Evolutionary conservation across 2,113 vertebrate genomes (phyloP), one percentile per base, ranked within the genome.

Genomic region (Thomomys bottae): DNA sequence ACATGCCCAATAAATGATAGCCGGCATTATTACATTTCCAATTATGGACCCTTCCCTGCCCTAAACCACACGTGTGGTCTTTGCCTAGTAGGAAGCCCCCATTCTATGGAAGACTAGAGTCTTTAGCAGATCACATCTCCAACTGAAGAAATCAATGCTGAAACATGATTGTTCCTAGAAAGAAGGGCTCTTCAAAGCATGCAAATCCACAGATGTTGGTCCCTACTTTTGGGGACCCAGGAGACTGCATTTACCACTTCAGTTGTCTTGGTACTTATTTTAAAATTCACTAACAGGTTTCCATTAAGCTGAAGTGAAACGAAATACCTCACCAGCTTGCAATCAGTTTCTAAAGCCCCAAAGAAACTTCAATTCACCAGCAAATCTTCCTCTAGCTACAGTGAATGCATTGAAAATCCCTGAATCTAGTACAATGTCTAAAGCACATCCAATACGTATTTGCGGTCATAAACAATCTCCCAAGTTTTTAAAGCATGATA

Each of bases 231-330:
- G 91, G 49, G 38, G 78, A 49, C 87, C 92, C 92, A 82, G 26
- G 91, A 92, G 93, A 94, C 78, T 80, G 90, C 8, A 0, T 91
- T 92, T 92, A 93, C 70, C 90, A 96, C 95, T 95, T 87, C 92
- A 67, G 49, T 95, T 89, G 66, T 94, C 88, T 96, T 92, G 77
- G 73, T 95, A 93, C 92, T 97, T 95, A 96, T 95, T 97, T 95
- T 96, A 94, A 97, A 95, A 95, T 89, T 95, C 93, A 92, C 94
- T 95, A 95, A 92, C 95, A 97, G 88, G 91, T 93, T 95, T 95
- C 95, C 96, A 96, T 96, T 97, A 96, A 93, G 93, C 95, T 94
- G 84, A 94, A 93, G 70, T 94, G 94, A 96, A 96, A 96, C 87
- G 83, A 91, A 97, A 96, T 95, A 92, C 91, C 93, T 96, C 91